Evolutionary conservation across 2,888 invertebrate genomes (phyloP).

Genomic region (Agrotis clavis): DNA sequence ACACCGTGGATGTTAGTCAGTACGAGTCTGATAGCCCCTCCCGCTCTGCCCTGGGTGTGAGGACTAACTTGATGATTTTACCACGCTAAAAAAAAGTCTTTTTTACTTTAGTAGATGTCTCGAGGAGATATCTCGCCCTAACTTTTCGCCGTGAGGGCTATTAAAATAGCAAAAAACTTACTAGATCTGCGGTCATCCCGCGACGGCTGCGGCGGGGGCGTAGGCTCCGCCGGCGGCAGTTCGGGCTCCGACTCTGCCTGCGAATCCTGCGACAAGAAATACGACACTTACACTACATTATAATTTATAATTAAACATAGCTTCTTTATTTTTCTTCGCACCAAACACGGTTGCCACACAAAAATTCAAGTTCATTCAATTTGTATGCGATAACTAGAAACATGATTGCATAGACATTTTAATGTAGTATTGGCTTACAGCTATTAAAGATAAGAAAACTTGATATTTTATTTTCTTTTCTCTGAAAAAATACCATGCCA

Average conservation of each 20-base stretch:
- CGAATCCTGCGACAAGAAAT: constrained; percentile 86
- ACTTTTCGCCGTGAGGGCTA: no score
- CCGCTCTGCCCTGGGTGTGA: no score
- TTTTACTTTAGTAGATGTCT: no score
- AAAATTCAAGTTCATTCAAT: constrained; percentile 30
- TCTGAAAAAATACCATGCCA: background rate
- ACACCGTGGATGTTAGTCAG: no score
- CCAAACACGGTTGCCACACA: background rate
- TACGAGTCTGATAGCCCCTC: no score
- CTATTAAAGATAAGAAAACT: constrained; percentile 36
- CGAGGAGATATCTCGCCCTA: no score
- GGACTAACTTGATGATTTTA: no score
- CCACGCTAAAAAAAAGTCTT: no score
- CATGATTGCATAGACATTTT: constrained; percentile 1
- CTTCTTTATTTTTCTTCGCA: background rate
- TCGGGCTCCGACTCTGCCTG: constrained; percentile 88
- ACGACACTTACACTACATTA: constrained; percentile 56
- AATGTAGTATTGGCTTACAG: background rate
- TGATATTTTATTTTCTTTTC: constrained; percentile 20
- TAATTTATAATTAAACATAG: constrained; percentile 5
- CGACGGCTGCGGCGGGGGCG: constrained; percentile 62
- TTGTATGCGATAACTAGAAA: constrained; percentile 32
- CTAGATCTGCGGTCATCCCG: constrained; percentile 72
- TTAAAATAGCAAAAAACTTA: constrained; percentile 53
- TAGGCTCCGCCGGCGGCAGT: constrained; percentile 82